phyloP scores from a whole-genome alignment of 2,113 vertebrate genomes.

The Polypterus senegalus region DNA sequence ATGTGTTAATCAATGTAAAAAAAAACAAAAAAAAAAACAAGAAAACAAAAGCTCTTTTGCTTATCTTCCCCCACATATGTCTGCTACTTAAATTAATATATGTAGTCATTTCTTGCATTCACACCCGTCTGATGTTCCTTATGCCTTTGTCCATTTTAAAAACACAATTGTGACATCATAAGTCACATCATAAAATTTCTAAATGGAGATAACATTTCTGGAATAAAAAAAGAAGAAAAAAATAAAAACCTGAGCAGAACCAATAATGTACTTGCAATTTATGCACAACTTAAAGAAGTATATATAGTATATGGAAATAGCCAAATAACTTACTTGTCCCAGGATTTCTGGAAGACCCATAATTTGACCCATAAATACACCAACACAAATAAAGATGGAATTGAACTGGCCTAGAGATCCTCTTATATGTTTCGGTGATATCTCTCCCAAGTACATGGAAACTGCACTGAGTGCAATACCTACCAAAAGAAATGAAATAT shows the following conservation, averaged over 20 bases:
- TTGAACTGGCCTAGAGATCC: constrained; percentile 84
- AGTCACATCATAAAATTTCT: no score
- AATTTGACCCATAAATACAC: constrained; percentile 77
- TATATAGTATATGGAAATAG: background rate
- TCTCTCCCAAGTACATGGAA: constrained; percentile 89
- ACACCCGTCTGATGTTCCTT: no score
- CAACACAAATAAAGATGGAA: constrained; percentile 80
- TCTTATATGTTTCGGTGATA: constrained; percentile 73
- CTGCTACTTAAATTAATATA: no score
- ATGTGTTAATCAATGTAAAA: no score
- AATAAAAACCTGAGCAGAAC: background rate
- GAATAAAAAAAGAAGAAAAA: background rate
- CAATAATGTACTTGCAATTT: no score
- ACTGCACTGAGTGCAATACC: constrained; percentile 79
- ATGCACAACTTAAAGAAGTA: no score
- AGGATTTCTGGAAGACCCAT: constrained; percentile 81
- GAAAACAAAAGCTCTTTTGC: no score
- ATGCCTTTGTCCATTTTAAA: no score
- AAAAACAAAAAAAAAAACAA: no score
- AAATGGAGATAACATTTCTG: background rate
- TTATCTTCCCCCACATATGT: no score
- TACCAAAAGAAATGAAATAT: constrained; percentile 25
- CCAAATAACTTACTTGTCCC: constrained; percentile 59
- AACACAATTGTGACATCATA: no score
- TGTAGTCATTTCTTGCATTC: no score